Evolutionary conservation across 1,140 invertebrate species (phyloP), one percentile per base, ranked within the genome.

Genomic region (Drosophila nikananu): DNA sequence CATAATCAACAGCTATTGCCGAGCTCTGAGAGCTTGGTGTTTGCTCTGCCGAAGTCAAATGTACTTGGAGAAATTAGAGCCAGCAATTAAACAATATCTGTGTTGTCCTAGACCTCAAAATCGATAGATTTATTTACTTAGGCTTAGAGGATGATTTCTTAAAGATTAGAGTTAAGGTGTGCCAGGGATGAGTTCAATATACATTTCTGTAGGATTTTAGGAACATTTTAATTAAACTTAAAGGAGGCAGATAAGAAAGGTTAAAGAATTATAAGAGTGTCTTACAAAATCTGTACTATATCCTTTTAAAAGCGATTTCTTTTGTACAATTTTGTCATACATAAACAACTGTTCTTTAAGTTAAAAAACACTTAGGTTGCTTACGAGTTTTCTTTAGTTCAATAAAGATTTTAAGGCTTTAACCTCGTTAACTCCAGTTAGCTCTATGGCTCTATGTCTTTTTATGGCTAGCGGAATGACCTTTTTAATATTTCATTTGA

Each of bases 1-100:
- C 42, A 80, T 80, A 80, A 80, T 80, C 77, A 80, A 80, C 60
- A 80, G 58, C 46, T 66, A 44, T 52, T 37, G 57, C 44, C 37
- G 60, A 39, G 52, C 55, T 37, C 67, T 55, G 39, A 71, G 67
- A 57, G 63, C 66, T 44, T 65, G 74, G 51, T 78, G 75, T 78
- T 78, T 78, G 75, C 75, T 21, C 71, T 64, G 59, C 41, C 58
- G 8, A 41, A 73, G 54, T 12, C n/a, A 35, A 32, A 23, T 51
- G 37, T 44, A 75, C 72, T 75, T 39, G 1, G 12, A 48, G 71
- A 75, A 75, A 75, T 74, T 7, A 10, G n/a, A 61, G 30, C 7
- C 17, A 61, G 42, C 5, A 67, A 61, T 67, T 61, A 67, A 67
- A 32, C 35, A 39, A 61, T 42, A 30, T 62, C 30, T 42, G 13